Percentiles rank a stretch among this genome's conserved stretches.
These are phyloP conservation scores for Orthonevra nobilis DNA, from an alignment of 2,888 invertebrate species.

Conservation along the genomic window DNA sequence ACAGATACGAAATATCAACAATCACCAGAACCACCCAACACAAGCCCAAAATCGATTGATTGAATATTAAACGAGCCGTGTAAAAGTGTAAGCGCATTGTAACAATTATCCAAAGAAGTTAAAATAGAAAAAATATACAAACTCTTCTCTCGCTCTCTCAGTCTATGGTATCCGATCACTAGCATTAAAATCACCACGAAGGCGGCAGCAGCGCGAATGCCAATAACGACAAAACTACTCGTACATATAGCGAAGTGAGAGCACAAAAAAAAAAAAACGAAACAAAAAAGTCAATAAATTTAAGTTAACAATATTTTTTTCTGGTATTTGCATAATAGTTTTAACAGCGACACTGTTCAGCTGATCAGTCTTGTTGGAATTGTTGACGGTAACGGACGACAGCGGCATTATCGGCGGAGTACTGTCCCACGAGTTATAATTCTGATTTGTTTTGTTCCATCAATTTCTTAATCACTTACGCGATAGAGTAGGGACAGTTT, in stretches of 20 bases:
- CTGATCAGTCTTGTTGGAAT: constrained; percentile 78
- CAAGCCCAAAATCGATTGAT: constrained; percentile 12
- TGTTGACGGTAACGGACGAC: constrained; percentile 77
- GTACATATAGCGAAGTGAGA: background rate
- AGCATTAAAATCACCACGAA: background rate
- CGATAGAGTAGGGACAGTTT: constrained; percentile 17
- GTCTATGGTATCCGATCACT: constrained; percentile 1
- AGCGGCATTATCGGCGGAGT: constrained; percentile 43
- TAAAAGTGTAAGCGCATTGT: constrained; percentile 55
- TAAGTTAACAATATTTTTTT: constrained; percentile 62
- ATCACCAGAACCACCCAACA: constrained; percentile 8
- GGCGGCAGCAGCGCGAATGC: constrained; percentile 12
- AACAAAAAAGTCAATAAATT: constrained; percentile 62
- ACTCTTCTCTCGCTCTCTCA: constrained; percentile 9
- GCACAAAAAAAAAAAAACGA: constrained; percentile 7
- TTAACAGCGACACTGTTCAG: constrained; percentile 76
- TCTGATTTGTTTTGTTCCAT: background rate
- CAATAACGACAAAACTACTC: constrained; percentile 23
- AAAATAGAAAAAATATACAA: background rate
- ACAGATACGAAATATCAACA: too few relatives aligned
- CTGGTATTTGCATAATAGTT: constrained; percentile 72
- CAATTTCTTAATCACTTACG: constrained; percentile 10
- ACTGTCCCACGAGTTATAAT: constrained; percentile 44
- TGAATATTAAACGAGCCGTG: constrained; percentile 45
- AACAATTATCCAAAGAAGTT: constrained; percentile 16